Percentiles rank a stretch among this genome's conserved stretches.
phyloP scores from a whole-genome alignment of 2,797 vertebrate species.

The Sebastes iracundus region DNA sequence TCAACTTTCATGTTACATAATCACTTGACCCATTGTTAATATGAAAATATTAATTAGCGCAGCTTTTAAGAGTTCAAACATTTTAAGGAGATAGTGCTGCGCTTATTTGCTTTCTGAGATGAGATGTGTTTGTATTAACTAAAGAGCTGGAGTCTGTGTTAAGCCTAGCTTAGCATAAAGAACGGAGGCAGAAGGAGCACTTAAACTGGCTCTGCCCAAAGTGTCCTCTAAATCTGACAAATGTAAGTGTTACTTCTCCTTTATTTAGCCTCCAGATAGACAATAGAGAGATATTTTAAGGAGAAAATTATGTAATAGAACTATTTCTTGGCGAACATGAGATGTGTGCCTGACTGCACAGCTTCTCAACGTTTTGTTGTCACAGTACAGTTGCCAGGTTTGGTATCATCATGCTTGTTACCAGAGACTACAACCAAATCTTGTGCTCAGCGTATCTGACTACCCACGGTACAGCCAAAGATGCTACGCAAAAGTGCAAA shows the following conservation, averaged over 20 bases:
- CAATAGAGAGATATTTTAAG: not conserved
- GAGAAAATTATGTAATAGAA: not conserved
- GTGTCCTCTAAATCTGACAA: not conserved
- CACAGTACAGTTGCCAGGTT: not conserved
- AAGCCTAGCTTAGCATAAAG: not conserved
- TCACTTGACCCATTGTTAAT: not conserved
- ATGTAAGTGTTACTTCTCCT: not conserved
- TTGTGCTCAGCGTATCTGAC: too few species aligned
- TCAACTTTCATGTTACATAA: conserved; percentile 3
- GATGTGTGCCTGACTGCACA: not conserved
- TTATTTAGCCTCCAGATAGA: not conserved
- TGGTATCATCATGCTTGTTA: not conserved
- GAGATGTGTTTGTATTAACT: not conserved
- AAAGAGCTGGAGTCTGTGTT: not conserved
- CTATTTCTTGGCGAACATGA: not conserved
- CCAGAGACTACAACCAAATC: not conserved
- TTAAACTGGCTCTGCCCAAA: not conserved
- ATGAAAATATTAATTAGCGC: not conserved
- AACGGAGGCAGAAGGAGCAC: not conserved
- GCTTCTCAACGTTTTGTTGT: not conserved
- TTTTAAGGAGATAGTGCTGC: not conserved
- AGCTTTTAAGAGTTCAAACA: not conserved
- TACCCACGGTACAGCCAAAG: not conserved
- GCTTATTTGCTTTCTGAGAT: not conserved
- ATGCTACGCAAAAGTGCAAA: not conserved